Conservation (phyloP, 2,888 invertebrate species). For the Galeruca laticollis region DNA sequence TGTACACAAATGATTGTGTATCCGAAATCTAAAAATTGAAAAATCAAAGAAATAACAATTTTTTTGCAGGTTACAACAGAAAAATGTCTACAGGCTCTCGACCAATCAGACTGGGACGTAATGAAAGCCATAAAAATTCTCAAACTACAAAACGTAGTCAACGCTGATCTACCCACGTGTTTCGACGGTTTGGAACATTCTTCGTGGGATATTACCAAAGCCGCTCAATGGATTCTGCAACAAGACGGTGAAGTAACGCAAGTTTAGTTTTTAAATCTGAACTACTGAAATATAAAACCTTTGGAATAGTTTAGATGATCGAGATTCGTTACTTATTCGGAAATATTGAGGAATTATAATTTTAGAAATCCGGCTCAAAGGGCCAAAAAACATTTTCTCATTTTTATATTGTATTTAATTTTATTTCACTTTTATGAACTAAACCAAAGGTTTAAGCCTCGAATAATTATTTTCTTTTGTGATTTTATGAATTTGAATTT, state of each 20-base stretch:
- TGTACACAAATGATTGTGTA: too few relatives aligned
- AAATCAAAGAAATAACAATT: too few relatives aligned
- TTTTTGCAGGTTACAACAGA: slow-evolving; percentile 74
- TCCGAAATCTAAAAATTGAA: too few relatives aligned
- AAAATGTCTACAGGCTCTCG: slow-evolving; percentile 83
- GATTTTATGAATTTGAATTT: background rate
- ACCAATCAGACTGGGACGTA: slow-evolving; percentile 90
- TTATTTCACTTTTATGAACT: background rate
- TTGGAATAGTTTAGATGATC: background rate
- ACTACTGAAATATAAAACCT: too few relatives aligned
- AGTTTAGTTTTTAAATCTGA: slow-evolving; percentile 50
- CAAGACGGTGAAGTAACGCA: slow-evolving; percentile 63
- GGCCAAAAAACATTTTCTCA: background rate
- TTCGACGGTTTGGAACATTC: slow-evolving; percentile 71
- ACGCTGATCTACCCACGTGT: slow-evolving; percentile 64
- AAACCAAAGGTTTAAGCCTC: background rate
- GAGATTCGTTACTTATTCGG: background rate
- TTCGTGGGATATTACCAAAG: slow-evolving; percentile 77
- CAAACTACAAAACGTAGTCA: slow-evolving; percentile 71
- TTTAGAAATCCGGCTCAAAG: background rate
- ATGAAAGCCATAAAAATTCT: slow-evolving; percentile 88
- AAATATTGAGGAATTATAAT: background rate
- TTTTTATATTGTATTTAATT: background rate
- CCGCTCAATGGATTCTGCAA: slow-evolving; percentile 73
- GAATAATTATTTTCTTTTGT: too few relatives aligned